These are phyloP conservation scores for Epinephelus cyanopodus DNA, from an alignment of 2,113 vertebrate species.

Conservation along the genomic window DNA sequence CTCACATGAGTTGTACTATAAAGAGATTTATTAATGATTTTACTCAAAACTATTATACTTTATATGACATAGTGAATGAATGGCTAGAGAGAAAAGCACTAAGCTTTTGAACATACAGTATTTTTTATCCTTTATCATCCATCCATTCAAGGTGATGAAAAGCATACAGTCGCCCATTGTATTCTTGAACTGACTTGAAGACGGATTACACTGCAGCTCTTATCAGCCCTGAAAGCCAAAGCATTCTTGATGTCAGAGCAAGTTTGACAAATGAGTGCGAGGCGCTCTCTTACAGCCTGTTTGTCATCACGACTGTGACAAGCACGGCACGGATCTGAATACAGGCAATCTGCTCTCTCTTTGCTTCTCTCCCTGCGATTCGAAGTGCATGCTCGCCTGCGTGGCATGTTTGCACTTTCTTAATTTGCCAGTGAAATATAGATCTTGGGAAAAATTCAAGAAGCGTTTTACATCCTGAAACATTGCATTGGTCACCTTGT, in stretches of 20 bases:
- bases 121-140: constrained; percentile 35
- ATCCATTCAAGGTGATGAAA: constrained; percentile 67
- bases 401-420: constrained; percentile 8
- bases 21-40: background rate
- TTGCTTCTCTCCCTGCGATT: background rate
- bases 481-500: constrained; percentile 4
- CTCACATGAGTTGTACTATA: background rate
- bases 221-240: constrained; percentile 71
- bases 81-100: background rate
- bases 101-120: constrained; percentile 20
- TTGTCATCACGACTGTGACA: constrained; percentile 71
- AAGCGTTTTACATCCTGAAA: constrained; percentile 23
- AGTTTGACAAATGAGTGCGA: constrained; percentile 71
- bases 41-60: background rate
- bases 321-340: constrained; percentile 51
- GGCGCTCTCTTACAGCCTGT: constrained; percentile 64
- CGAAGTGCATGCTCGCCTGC: background rate
- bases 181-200: constrained; percentile 62
- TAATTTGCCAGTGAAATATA: constrained; percentile 8
- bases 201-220: constrained; percentile 61
- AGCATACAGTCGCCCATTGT: constrained; percentile 60
- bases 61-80: background rate
- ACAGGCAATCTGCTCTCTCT: constrained; percentile 47
- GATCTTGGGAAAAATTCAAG: constrained; percentile 23
- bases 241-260: constrained; percentile 69